Evolutionary conservation across 2,888 invertebrate genomes (phyloP).

Genomic region (Pogonocherus hispidulus): DNA sequence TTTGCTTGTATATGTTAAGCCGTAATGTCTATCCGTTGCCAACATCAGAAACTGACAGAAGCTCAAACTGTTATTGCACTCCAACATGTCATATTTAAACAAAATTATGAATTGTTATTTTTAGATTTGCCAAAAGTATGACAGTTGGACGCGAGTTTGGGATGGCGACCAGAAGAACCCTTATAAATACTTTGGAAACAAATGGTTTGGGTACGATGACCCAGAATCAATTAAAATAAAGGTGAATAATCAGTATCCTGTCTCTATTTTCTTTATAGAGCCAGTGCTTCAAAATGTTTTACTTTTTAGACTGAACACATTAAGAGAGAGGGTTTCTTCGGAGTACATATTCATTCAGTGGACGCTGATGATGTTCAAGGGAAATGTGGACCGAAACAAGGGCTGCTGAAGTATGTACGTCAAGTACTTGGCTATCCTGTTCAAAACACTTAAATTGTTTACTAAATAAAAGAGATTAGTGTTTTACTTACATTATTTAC

Average conservation of each 20-base stretch:
- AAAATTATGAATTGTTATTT: not conserved
- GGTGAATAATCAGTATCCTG: too few relatives aligned
- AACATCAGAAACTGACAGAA: too few relatives aligned
- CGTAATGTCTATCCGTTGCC: too few relatives aligned
- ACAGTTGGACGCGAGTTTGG: constrained; percentile 39
- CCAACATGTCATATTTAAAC: too few relatives aligned
- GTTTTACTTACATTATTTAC: too few relatives aligned
- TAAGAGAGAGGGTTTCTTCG: not conserved
- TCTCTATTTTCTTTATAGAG: too few relatives aligned
- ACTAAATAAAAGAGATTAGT: too few relatives aligned
- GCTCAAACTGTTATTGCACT: too few relatives aligned
- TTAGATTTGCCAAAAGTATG: constrained; percentile 39
- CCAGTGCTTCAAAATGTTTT: too few relatives aligned
- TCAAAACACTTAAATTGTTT: too few relatives aligned
- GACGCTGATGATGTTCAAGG: constrained; percentile 46
- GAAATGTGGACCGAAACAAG: constrained; percentile 37
- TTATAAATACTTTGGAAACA: constrained; percentile 41
- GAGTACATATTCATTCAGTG: constrained; percentile 38
- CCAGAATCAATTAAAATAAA: constrained; percentile 41
- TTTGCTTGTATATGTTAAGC: too few relatives aligned
- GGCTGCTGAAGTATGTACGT: constrained; percentile 27
- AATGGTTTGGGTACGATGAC: constrained; percentile 47
- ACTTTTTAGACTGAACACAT: constrained; percentile 39
- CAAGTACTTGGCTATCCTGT: not conserved
- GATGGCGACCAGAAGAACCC: constrained; percentile 46